Evolutionary conservation across 2,113 vertebrate genomes (phyloP).

Genomic region (Anhinga rufa): DNA sequence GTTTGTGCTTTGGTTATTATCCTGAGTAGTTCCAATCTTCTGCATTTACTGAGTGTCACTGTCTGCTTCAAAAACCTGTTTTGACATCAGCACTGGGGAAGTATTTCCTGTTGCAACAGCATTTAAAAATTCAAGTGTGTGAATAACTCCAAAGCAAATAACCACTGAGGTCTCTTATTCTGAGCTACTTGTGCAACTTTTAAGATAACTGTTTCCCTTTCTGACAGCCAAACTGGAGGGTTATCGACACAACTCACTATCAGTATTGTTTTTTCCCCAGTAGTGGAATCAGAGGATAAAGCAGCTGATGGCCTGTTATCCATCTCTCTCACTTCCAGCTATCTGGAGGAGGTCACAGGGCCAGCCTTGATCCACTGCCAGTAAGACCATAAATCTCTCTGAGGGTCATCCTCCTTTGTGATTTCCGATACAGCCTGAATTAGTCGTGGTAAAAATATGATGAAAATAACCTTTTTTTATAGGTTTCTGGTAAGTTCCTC

Average conservation of each 20-base stretch:
- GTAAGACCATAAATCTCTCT: not conserved
- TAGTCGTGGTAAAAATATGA: not conserved
- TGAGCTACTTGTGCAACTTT: not conserved
- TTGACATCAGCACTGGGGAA: not conserved
- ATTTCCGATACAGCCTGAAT: not conserved
- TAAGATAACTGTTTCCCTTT: not conserved
- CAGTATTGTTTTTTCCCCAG: not conserved
- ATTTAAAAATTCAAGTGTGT: not conserved
- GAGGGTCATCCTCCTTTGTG: not conserved
- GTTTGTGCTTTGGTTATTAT: not conserved
- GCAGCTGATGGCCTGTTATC: not conserved
- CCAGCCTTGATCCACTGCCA: not conserved
- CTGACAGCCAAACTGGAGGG: not conserved
- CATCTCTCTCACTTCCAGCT: not conserved
- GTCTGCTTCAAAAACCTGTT: not conserved
- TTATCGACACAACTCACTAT: not conserved
- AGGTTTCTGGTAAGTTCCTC: not conserved
- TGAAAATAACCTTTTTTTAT: not conserved
- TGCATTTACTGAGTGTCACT: not conserved
- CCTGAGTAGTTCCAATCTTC: not conserved
- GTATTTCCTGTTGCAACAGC: not conserved
- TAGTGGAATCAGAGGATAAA: not conserved
- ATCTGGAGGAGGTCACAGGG: not conserved
- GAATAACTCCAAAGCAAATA: not conserved
- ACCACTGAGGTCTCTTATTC: not conserved